Evolutionary conservation across 1,140 invertebrate genomes (phyloP), one percentile per base, ranked within the genome.

Genomic region (Dendroctonus valens): DNA sequence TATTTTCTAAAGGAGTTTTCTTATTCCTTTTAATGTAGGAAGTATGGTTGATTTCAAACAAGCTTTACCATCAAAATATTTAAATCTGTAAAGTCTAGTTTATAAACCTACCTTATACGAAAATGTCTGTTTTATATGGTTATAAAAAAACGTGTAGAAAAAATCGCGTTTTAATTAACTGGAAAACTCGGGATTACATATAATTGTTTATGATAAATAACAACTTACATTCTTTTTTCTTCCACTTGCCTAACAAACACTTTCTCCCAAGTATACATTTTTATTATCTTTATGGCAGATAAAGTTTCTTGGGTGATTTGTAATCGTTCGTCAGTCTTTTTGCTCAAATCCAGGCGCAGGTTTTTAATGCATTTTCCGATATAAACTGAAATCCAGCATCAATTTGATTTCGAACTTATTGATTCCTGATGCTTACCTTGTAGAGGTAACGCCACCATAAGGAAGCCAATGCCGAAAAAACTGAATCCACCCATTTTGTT

Each of bases 211-310:
- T 48, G 6, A 51, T 12, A 14, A 11, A 15, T 0, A 12, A 8
- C 3, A 14, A 58, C 70, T 73, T 70, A 73, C 72, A 48, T 60
- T 61, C 72, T 65, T 42, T 69, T 67, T 15, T 65, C 60, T 41
- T 67, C 61, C 9, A 92, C 84, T 44, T 91, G 80, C 48, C 81
- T 81, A 4, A 86, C 86, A 74, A 94, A 93, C 0, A 90, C 89
- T 49, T 86, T 84, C 75, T 93, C 91, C 92, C 92, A 94, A 0
- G 89, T 87, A 73, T 93, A 93, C 91, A 96, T 94, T 80, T 96
- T 97, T 26, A 91, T 93, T 1, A 88, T 86, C 68, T 89, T 87
- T 26, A 91, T 90, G 11, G 88, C 88, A 44, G 84, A 84, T 12
- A 95, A 87, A 9, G 93, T 89, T 75, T 95, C 93, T 75, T 91